phyloP scores from a whole-genome alignment of 2,113 vertebrate species.

The Conger conger region DNA sequence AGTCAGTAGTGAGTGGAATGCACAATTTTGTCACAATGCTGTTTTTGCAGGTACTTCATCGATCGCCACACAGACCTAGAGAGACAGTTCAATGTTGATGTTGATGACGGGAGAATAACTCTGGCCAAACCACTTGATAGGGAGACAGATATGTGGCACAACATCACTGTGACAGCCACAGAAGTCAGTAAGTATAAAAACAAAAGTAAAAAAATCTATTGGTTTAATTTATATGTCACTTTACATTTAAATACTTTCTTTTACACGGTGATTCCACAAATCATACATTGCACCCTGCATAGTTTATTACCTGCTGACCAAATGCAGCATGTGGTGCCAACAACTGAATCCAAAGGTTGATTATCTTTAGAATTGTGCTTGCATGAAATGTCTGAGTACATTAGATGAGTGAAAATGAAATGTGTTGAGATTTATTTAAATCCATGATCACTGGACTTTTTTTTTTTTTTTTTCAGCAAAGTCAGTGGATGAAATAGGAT shows the following conservation, averaged over 20 bases:
- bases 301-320: constrained; percentile 30
- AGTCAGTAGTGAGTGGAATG: constrained; percentile 33
- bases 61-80: constrained; percentile 97
- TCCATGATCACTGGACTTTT: constrained; percentile 58
- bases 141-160: constrained; percentile 93
- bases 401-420: constrained; percentile 58
- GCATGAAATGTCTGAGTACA: constrained; percentile 65
- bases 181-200: constrained; percentile 91
- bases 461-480: constrained; percentile 57
- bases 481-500: constrained; percentile 66
- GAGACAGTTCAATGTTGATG: constrained; percentile 96
- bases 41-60: constrained; percentile 88
- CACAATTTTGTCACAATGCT: not conserved
- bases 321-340: constrained; percentile 47
- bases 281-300: not conserved
- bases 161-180: constrained; percentile 95
- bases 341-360: constrained; percentile 55
- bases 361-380: constrained; percentile 66
- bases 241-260: not conserved
- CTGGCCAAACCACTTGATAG: constrained; percentile 91
- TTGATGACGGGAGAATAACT: constrained; percentile 93
- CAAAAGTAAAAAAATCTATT: not conserved
- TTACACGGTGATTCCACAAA: not conserved
- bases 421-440: constrained; percentile 64
- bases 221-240: not conserved